Evolutionary conservation across 2,888 invertebrate species (phyloP), one percentile per base, ranked within the genome.

Genomic region (Brachypalpus laphriformis): DNA sequence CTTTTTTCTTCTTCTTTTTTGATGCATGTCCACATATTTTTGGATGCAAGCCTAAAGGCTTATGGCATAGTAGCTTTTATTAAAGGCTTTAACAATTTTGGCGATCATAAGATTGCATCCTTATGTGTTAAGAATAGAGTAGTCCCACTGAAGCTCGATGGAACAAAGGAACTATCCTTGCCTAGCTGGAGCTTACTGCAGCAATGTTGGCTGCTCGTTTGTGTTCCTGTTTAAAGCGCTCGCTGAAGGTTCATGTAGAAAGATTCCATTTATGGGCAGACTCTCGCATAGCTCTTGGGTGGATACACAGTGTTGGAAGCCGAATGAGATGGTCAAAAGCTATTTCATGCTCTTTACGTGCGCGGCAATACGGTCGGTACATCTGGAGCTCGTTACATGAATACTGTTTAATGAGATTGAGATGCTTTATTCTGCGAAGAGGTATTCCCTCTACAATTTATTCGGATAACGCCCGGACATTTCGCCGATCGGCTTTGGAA

Each of bases 31-130:
- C 59, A 51, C 31, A 77, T 51, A 20, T 68, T 68, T 49, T 49
- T 51, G 25, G 59, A 68, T 68, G 51, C 51, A 9, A 76, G 59
- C 49, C 40, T 51, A 40, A 66, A 66, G 16, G 57, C 76, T 7
- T 76, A 66, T 47, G 66, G 40, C n/a, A 42, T 22, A 6, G 66
- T 74, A 2, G 54, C 65, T 25, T 74, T n/a, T 11, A 65, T 56
- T 6, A 45, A 66, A 57, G 16, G 6, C 7, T 11, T 34, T 9
- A 34, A 34, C 2, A 11, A 34, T 34, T 9, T 34, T 34, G 34
- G 34, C n/a, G n/a, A n/a, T n/a, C n/a, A n/a, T n/a, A n/a, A n/a
- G n/a, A n/a, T n/a, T n/a, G n/a, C n/a, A 11, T 75, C 65, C 3
- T 37, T 76, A 18, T 77, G 59, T 34, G 61, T 45, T 16, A 77